Percentiles rank a stretch among this genome's conserved stretches.
These are phyloP conservation scores for Prolemur simus DNA, from an alignment of 2,113 vertebrate species.

Conservation along the genomic window DNA sequence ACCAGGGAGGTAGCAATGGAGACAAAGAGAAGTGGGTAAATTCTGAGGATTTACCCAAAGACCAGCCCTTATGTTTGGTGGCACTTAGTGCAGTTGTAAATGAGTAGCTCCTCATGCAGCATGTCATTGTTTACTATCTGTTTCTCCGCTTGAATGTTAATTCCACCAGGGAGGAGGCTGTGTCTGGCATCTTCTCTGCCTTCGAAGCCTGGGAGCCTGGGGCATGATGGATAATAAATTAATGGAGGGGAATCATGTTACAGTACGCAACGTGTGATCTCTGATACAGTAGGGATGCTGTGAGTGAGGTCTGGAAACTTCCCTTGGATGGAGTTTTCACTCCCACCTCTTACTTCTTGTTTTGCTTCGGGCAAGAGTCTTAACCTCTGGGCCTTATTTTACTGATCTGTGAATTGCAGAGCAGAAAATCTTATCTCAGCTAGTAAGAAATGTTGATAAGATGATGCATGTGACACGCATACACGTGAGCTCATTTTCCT, in stretches of 20 bases:
- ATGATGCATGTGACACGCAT: not conserved
- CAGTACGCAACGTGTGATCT: accelerated
- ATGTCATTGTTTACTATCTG: not conserved
- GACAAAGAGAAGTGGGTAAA: not conserved
- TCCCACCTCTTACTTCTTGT: not conserved
- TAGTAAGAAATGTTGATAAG: not conserved
- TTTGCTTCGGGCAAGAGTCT: not conserved
- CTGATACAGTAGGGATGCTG: not conserved
- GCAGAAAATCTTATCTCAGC: not conserved
- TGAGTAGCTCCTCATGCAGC: accelerated
- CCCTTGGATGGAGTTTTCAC: too few species aligned
- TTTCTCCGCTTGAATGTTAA: not conserved
- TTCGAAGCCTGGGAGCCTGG: not conserved
- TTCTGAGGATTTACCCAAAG: not conserved
- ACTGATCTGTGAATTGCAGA: not conserved
- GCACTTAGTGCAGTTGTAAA: accelerated
- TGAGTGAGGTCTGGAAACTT: not conserved
- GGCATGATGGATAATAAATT: not conserved
- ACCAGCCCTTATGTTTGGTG: not conserved
- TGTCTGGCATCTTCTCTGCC: not conserved
- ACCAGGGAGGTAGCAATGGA: not conserved
- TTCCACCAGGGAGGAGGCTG: not conserved
- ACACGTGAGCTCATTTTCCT: not conserved
- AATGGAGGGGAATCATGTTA: not conserved
- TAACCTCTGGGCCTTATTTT: not conserved